A percentile compares a stretch with the other conserved stretches of the same genome.
Evolutionary conservation across 2,888 invertebrate genomes (phyloP).

Genomic region (Drosophila maculinotata): DNA sequence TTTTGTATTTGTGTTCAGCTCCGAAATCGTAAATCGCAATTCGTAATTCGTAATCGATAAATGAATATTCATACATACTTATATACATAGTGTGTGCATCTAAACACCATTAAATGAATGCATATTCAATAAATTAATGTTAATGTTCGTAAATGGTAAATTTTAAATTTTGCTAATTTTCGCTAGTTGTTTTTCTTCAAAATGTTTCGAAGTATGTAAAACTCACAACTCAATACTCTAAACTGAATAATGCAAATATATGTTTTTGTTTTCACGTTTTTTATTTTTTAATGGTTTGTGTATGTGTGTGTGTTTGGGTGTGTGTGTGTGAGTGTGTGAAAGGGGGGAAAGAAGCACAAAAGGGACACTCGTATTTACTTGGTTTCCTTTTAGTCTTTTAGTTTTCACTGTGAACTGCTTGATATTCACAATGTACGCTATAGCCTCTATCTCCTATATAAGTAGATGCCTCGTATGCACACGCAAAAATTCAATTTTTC

Average conservation of each 20-base stretch:
- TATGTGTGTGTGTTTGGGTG: slow-evolving; percentile 27
- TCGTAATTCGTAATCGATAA: slow-evolving; percentile 63
- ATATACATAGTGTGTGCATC: slow-evolving; percentile 65
- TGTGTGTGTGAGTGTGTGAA: slow-evolving; percentile 25
- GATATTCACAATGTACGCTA: slow-evolving; percentile 38
- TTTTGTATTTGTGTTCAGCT: slow-evolving; percentile 41
- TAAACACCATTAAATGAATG: slow-evolving; percentile 46
- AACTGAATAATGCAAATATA: slow-evolving; percentile 48
- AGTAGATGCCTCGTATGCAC: slow-evolving; percentile 35
- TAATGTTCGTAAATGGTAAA: slow-evolving; percentile 63
- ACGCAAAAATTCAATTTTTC: slow-evolving; percentile 41
- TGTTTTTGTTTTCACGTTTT: slow-evolving; percentile 14
- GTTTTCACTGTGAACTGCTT: slow-evolving; percentile 54
- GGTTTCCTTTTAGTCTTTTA: slow-evolving; percentile 70
- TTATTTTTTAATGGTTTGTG: slow-evolving; percentile 2
- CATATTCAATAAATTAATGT: slow-evolving; percentile 55
- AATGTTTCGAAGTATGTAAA: slow-evolving; percentile 61
- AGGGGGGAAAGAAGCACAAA: slow-evolving; percentile 67
- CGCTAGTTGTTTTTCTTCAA: slow-evolving; percentile 74
- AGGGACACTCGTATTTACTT: slow-evolving; percentile 55
- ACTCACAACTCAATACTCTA: slow-evolving; percentile 63
- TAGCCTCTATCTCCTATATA: slow-evolving; percentile 46
- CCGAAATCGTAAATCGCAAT: slow-evolving; percentile 46
- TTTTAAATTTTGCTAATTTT: slow-evolving; percentile 84
- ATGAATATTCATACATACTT: slow-evolving; percentile 67